Evolutionary conservation across 2,888 invertebrate genomes (phyloP), one percentile per base, ranked within the genome.

Genomic region (Schizotus pectinicornis): DNA sequence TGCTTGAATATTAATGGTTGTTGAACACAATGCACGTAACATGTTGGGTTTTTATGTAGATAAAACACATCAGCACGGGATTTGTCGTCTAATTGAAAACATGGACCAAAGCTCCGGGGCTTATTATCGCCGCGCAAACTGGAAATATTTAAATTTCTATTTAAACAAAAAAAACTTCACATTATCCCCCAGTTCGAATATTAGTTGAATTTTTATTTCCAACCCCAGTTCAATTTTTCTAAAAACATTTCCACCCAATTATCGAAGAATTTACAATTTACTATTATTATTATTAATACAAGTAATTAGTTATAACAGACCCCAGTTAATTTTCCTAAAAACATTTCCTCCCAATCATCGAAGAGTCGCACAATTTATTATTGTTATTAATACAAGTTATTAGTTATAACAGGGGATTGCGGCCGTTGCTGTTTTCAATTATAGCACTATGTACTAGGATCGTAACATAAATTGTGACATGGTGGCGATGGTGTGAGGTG

Each of bases 401-500:
- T 41, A 41, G 42, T 51, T 46, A 51, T 51, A 37, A 46, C 7
- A 6, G 52, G 49, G 5, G 5, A 22, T 3, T 22, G 22, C 22
- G 22, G 5, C n/a, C 22, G 22, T 22, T 22, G 22, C 22, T 22
- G 22, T 22, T 22, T 22, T 22, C 22, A 22, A 22, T 22, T 22
- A 22, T 22, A 22, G 22, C 3, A 22, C 22, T 5, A 22, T 22
- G 22, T 22, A 52, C 47, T 42, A 58, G 52, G 41, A 50, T 34
- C 48, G 53, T 48, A 48, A 58, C 47, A 58, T 50, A 47, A 55
- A 59, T 42, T 67, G 67, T 74, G 74, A 73, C 74, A 74, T 74
- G 70, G 66, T 72, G 74, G 70, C 71, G 65, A 69, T 67, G 70
- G 73, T 70, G 66, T 68, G 67, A 64, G 68, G 67, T 75, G 71